A percentile compares a stretch with the other conserved stretches of the same genome.
phyloP scores from a whole-genome alignment of 2,797 vertebrate genomes.

The Menidia menidia region DNA sequence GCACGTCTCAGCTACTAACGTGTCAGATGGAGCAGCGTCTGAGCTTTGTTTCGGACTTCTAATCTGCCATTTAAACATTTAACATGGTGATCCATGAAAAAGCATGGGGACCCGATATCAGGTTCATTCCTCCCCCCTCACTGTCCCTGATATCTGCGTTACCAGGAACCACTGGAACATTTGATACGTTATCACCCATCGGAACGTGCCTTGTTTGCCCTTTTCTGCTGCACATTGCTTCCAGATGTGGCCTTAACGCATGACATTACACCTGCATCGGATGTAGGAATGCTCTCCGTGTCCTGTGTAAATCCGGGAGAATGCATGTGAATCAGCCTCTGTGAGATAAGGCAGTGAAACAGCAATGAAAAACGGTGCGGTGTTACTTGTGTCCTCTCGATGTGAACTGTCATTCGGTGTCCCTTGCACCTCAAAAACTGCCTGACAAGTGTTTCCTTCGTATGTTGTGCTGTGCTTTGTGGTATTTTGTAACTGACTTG shows the following conservation, averaged over 20 bases:
- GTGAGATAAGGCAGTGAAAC: conserved; percentile 82
- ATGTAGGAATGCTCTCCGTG: conserved; percentile 50
- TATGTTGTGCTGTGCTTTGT: conserved; percentile 54
- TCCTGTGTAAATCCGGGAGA: conserved; percentile 34
- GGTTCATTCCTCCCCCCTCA: conserved; percentile 69
- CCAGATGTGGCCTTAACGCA: conserved; percentile 56
- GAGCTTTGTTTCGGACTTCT: conserved; percentile 46
- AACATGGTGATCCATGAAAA: conserved; percentile 72
- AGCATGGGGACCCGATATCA: conserved; percentile 73
- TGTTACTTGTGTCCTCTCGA: conserved; percentile 62
- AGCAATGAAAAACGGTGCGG: conserved; percentile 76
- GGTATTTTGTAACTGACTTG: conserved; percentile 53
- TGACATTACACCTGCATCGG: conserved; percentile 52
- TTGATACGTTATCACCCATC: conserved; percentile 49
- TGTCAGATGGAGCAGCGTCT: conserved; percentile 20
- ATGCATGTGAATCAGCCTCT: conserved; percentile 70
- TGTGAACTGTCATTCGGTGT: conserved; percentile 62
- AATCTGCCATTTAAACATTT: conserved; percentile 70
- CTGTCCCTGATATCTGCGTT: conserved; percentile 71
- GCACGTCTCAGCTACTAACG: conserved; percentile 33
- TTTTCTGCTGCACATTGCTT: conserved; percentile 49
- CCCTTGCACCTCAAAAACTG: conserved; percentile 59
- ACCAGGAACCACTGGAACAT: conserved; percentile 52
- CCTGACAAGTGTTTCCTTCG: conserved; percentile 58
- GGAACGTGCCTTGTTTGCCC: conserved; percentile 39